Percentiles rank a stretch among this genome's conserved stretches.
Evolutionary conservation across 2,113 vertebrate genomes (phyloP).

Genomic region (Eulemur rufifrons): DNA sequence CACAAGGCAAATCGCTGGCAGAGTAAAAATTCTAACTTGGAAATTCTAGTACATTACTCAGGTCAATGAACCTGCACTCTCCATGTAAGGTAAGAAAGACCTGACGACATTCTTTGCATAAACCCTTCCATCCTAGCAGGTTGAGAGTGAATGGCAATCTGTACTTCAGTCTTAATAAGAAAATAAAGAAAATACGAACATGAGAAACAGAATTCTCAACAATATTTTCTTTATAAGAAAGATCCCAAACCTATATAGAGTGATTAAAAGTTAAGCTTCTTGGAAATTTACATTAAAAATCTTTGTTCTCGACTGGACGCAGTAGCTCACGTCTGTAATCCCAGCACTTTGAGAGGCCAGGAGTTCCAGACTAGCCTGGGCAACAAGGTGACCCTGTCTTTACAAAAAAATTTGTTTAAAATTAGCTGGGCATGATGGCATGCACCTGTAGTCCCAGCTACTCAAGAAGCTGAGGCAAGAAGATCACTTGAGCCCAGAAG

Average conservation of each 20-base stretch:
- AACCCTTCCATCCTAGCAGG: not conserved
- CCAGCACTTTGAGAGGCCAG: too few relatives aligned
- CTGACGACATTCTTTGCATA: not conserved
- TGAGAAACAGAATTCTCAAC: not conserved
- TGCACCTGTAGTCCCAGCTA: too few relatives aligned
- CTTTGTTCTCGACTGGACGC: not conserved
- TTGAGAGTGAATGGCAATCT: not conserved
- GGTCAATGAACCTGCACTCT: not conserved
- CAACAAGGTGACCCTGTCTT: too few relatives aligned
- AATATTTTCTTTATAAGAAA: constrained; percentile 8
- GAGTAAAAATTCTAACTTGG: not conserved
- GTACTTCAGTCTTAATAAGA: not conserved
- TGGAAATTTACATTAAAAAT: not conserved
- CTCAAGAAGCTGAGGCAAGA: too few relatives aligned
- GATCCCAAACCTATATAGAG: not conserved
- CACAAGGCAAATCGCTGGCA: not conserved
- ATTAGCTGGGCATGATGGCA: too few relatives aligned
- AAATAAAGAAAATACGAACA: not conserved
- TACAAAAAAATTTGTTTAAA: too few relatives aligned
- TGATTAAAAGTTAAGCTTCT: not conserved
- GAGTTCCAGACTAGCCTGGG: too few relatives aligned
- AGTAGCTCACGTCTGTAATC: too few relatives aligned
- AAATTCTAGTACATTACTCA: not conserved
- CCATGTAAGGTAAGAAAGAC: not conserved
- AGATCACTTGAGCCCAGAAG: too few relatives aligned